Conservation (phyloP, 2,797 vertebrate species). For the Dendrocincla fuliginosa region DNA sequence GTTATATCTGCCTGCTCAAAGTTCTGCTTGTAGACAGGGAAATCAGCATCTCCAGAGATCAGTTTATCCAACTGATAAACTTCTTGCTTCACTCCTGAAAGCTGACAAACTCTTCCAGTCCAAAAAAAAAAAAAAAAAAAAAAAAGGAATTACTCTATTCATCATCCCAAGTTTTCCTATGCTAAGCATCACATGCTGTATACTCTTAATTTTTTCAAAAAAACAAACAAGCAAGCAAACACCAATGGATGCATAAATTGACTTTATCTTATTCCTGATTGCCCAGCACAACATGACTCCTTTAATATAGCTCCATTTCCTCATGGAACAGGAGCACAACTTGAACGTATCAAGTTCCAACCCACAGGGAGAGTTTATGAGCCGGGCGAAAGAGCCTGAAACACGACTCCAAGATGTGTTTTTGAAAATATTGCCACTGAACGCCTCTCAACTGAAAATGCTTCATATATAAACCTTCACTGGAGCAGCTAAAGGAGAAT, state of each 20-base stretch:
- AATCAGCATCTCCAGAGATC: background rate
- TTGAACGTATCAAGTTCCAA: background rate
- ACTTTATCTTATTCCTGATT: background rate
- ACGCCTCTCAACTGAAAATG: slow-evolving; percentile 16
- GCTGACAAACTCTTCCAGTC: background rate
- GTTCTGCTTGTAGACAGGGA: background rate
- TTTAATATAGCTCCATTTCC: background rate
- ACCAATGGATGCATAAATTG: background rate
- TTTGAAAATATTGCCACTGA: slow-evolving; percentile 43
- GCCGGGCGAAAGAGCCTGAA: background rate
- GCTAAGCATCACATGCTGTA: background rate
- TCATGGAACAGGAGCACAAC: background rate
- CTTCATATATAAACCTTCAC: background rate
- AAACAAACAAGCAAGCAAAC: background rate
- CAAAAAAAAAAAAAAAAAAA: background rate
- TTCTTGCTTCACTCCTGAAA: background rate
- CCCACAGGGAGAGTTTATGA: background rate
- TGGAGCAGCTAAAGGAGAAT: slow-evolving; percentile 18
- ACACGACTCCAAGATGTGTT: background rate
- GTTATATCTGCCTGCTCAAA: background rate
- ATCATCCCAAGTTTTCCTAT: background rate
- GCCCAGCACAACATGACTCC: background rate
- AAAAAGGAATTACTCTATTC: background rate
- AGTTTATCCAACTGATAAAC: background rate
- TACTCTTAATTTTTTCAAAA: background rate